Conservation (phyloP, 2,888 invertebrate genomes). For the Blastobasis lacticolella region DNA sequence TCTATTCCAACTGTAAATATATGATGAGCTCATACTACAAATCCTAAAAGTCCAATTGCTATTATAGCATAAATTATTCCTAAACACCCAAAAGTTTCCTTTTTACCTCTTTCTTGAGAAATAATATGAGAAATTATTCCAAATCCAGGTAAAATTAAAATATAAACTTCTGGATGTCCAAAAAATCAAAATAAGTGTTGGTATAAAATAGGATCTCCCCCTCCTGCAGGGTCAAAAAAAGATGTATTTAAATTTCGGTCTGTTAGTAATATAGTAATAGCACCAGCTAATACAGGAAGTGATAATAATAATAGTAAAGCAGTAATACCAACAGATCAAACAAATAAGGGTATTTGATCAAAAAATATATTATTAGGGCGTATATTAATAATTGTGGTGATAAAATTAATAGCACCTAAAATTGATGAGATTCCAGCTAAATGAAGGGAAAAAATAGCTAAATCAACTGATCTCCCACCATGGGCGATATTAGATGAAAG, state of each 20-base stretch:
- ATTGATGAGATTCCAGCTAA: conserved; percentile 83
- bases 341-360: conserved; percentile 81
- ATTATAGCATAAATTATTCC: too few species aligned
- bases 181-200: conserved; percentile 93
- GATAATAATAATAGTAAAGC: conserved; percentile 76
- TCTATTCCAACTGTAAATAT: conserved; percentile 91
- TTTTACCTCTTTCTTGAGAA: too few species aligned
- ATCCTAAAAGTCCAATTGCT: too few species aligned
- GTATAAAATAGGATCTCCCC: conserved; percentile 86
- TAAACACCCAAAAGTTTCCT: too few species aligned
- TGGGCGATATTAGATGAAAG: too few species aligned
- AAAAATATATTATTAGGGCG: conserved; percentile 74
- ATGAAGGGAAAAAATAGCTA: conserved; percentile 85
- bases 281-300: conserved; percentile 84
- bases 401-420: conserved; percentile 86
- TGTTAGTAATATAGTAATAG: conserved; percentile 85
- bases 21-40: conserved; percentile 89
- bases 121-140: too few species aligned
- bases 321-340: conserved; percentile 78
- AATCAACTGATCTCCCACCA: too few species aligned
- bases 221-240: conserved; percentile 86
- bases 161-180: conserved; percentile 91
- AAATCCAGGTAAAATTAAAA: conserved; percentile 89
- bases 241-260: conserved; percentile 88
- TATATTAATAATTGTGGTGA: conserved; percentile 84